Conservation (phyloP, 2,797 vertebrate species). For the Merluccius polli region DNA sequence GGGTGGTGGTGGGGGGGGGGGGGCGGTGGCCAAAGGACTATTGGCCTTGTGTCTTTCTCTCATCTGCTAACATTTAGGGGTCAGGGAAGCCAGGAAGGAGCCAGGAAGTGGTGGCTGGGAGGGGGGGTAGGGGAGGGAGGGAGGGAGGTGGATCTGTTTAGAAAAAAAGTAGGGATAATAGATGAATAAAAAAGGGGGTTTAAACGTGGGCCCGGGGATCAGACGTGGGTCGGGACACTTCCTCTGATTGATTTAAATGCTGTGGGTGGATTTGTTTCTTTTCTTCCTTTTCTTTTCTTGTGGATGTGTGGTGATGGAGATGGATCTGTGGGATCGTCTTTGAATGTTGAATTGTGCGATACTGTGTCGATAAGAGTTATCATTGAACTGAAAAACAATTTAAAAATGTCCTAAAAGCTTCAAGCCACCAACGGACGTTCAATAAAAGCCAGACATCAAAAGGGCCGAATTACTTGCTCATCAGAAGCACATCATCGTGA, state of each 20-base stretch:
- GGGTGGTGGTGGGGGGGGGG: not conserved
- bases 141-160: constrained; percentile 51
- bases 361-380: not conserved
- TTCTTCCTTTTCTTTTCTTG: constrained; percentile 14
- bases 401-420: too few relatives aligned
- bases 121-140: constrained; percentile 62
- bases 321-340: not conserved
- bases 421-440: not conserved
- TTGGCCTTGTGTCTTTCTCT: constrained; percentile 70
- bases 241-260: constrained; percentile 32
- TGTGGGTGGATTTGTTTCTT: constrained; percentile 21
- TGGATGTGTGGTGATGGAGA: constrained; percentile 13
- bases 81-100: constrained; percentile 71
- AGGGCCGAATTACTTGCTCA: not conserved
- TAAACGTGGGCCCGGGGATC: constrained; percentile 46
- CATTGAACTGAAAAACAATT: not conserved
- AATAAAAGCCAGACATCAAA: not conserved
- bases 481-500: not conserved
- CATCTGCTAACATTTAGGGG: constrained; percentile 82
- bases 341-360: not conserved
- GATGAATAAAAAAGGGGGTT: constrained; percentile 56
- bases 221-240: constrained; percentile 53
- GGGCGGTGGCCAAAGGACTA: constrained; percentile 68
- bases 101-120: constrained; percentile 72
- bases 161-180: constrained; percentile 51